These are phyloP conservation scores for Spea hammondii DNA, from an alignment of 2,797 vertebrate genomes.

Conservation along the genomic window DNA sequence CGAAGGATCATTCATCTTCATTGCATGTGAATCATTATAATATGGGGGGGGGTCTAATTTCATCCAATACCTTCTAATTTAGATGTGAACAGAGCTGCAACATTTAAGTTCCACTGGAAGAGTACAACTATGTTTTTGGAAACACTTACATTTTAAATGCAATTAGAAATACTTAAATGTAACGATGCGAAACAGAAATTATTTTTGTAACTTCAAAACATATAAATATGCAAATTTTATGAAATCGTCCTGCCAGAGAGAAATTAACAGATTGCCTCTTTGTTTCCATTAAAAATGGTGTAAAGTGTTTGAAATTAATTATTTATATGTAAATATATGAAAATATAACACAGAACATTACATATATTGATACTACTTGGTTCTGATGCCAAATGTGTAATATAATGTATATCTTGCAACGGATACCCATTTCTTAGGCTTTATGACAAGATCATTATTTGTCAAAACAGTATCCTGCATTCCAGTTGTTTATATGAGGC, in stretches of 20 bases:
- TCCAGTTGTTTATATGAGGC: constrained; percentile 10
- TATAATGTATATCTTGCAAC: no score
- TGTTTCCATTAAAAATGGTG: constrained; percentile 15
- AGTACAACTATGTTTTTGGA: neutral
- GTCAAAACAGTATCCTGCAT: constrained; percentile 11
- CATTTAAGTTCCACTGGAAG: neutral
- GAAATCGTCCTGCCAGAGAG: constrained; percentile 5
- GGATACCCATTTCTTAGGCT: neutral
- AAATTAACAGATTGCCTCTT: constrained; percentile 15
- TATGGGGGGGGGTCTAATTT: neutral
- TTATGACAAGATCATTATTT: constrained; percentile 8
- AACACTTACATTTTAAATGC: neutral
- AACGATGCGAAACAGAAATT: constrained; percentile 5
- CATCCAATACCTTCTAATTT: neutral
- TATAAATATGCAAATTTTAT: constrained; percentile 14
- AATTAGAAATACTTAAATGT: neutral
- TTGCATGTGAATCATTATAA: constrained; percentile 9
- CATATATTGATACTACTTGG: constrained; percentile 5
- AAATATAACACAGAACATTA: neutral
- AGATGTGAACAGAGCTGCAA: neutral
- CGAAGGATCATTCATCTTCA: no score
- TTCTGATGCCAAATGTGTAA: neutral
- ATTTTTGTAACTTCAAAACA: neutral
- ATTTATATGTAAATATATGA: neutral
- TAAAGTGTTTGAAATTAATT: constrained; percentile 21